phyloP scores from a whole-genome alignment of 2,113 vertebrate genomes.

The Chroicocephalus ridibundus region DNA sequence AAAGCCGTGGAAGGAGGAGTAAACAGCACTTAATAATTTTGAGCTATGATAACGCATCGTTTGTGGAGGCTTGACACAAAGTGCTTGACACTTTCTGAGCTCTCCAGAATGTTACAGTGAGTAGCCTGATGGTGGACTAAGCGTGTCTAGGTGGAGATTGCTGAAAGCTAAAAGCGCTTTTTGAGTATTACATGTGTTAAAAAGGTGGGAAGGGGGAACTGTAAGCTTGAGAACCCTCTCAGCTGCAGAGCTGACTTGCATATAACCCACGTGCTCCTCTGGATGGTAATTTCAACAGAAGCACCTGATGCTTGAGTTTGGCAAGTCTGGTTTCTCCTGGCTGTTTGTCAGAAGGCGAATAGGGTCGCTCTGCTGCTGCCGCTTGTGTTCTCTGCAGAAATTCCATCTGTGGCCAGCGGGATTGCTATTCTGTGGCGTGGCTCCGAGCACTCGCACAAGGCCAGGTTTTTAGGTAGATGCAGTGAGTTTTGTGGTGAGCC shows the following conservation, averaged over 20 bases:
- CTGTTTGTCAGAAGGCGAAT: not conserved
- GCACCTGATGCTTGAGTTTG: not conserved
- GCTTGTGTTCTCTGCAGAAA: not conserved
- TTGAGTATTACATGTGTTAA: rapidly evolving
- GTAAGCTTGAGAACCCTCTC: not conserved
- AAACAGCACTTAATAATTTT: not conserved
- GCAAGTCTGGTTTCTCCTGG: not conserved
- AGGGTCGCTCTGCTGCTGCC: not conserved
- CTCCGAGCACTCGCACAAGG: not conserved
- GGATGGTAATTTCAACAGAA: not conserved
- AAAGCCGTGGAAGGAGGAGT: not conserved
- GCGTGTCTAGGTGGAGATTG: not conserved
- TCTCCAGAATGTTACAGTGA: not conserved
- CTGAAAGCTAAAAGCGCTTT: not conserved
- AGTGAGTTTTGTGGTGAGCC: not conserved
- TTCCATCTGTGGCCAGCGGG: not conserved
- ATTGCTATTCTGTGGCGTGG: not conserved
- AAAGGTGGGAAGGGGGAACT: not conserved
- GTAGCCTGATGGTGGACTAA: not conserved
- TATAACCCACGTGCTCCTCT: not conserved
- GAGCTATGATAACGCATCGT: not conserved
- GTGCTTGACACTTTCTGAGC: not conserved
- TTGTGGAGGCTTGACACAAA: not conserved
- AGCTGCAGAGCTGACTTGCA: not conserved
- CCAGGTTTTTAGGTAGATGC: not conserved